Evolutionary conservation across 2,888 invertebrate species (phyloP), one percentile per base, ranked within the genome.

Genomic region (Lissocephala sabroskyi): DNA sequence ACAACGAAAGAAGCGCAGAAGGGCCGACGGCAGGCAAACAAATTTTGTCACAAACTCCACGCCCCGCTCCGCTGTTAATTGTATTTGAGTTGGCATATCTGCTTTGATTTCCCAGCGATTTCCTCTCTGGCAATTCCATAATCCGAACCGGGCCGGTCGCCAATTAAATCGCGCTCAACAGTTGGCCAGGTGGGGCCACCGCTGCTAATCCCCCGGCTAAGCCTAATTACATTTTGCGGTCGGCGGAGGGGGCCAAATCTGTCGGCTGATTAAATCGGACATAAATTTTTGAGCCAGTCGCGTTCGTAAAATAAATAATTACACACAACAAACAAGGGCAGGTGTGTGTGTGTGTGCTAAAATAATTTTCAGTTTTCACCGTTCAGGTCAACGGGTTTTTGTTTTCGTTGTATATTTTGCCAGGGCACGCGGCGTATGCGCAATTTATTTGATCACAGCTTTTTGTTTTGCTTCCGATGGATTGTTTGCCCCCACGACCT

Each of bases 171-270:
- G 10, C 49, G 63, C 37, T 65, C 64, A 46, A 46, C 45, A 46
- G 40, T 39, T 46, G 40, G 44, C 36, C 28, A 40, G 13, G n/a
- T n/a, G n/a, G n/a, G 13, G 16, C 35, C 14, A 11, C 51, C 42
- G 35, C 49, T 64, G 47, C 56, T 63, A 71, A 76, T 73, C 62
- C 59, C n/a, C 4, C 45, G 52, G 40, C 53, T 65, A 56, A 67
- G 59, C 68, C 62, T 68, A 68, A 70, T 76, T 73, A 76, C 60
- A 56, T 65, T 63, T 55, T 56, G 60, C 55, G 51, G 47, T 30
- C 49, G 3, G 42, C 18, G n/a, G n/a, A n/a, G n/a, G n/a, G 11
- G 32, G n/a, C 13, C 32, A 13, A 32, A 5, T 2, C n/a, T 37
- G 18, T 11, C 10, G 40, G 1, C 63, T 63, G 63, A 63, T 61